These are phyloP conservation scores for Tholera decimalis DNA, from an alignment of 2,888 invertebrate species.

Conservation along the genomic window DNA sequence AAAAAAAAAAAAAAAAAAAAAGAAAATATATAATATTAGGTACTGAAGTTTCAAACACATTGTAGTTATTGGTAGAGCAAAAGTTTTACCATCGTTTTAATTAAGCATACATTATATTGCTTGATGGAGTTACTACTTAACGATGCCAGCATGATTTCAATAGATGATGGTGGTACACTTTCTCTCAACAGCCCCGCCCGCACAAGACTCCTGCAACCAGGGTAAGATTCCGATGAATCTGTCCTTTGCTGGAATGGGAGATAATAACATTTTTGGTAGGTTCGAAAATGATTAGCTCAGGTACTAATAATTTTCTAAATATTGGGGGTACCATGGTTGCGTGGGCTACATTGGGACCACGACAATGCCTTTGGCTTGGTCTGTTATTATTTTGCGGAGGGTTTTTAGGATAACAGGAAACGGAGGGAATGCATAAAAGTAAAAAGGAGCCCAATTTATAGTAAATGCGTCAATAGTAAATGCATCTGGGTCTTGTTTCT, in stretches of 20 bases:
- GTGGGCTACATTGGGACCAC: too few relatives aligned
- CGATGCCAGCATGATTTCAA: too few relatives aligned
- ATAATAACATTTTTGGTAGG: too few relatives aligned
- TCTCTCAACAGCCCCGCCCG: neutral
- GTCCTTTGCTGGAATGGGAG: constrained; percentile 3
- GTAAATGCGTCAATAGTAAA: too few relatives aligned
- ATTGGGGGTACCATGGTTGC: too few relatives aligned
- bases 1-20: too few relatives aligned
- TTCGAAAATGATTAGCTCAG: too few relatives aligned
- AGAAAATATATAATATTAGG: constrained; percentile 2
- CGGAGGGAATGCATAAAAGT: constrained; percentile 8
- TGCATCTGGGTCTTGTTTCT: too few relatives aligned
- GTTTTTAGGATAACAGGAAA: constrained; percentile 12
- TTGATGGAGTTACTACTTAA: constrained; percentile 2
- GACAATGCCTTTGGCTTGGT: too few relatives aligned
- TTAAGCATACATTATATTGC: constrained; percentile 5
- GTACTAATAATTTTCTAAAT: too few relatives aligned
- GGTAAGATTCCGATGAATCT: constrained; percentile 5
- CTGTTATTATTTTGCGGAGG: too few relatives aligned
- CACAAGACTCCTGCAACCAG: neutral
- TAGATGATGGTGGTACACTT: neutral
- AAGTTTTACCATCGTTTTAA: constrained; percentile 1
- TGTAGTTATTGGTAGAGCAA: neutral
- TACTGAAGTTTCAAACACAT: too few relatives aligned
- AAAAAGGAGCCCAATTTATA: constrained; percentile 4